A percentile compares a stretch with the other conserved stretches of the same genome.
Conservation (phyloP, 2,888 invertebrate genomes). For the Lepidocyrtoides sp. region DNA sequence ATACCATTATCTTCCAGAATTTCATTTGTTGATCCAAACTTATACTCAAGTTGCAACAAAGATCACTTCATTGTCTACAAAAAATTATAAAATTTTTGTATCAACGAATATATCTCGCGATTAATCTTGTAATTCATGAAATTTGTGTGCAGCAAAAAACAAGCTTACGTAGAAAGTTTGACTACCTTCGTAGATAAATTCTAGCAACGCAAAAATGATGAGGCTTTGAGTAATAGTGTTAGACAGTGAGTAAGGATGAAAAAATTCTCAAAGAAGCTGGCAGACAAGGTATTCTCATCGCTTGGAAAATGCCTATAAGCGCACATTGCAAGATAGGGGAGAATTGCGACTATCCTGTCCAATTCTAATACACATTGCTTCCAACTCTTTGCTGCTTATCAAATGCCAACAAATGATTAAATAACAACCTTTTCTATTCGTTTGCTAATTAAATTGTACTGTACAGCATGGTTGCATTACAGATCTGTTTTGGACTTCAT, state of each 20-base stretch:
- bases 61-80: no score
- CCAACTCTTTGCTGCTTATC: background rate
- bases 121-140: no score
- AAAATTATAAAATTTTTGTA: no score
- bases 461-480: background rate
- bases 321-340: no score
- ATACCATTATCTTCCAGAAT: slow-evolving; percentile 2
- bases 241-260: slow-evolving; percentile 36
- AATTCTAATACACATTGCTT: no score
- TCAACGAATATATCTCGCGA: no score
- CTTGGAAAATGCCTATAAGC: background rate
- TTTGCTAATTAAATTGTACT: background rate
- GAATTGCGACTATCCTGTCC: background rate
- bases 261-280: slow-evolving; percentile 21
- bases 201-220: background rate
- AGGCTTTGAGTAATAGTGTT: background rate
- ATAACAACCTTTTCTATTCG: background rate
- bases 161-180: background rate
- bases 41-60: no score
- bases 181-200: background rate
- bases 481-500: no score
- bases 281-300: background rate
- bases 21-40: background rate
- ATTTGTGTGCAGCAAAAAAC: no score
- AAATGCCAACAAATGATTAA: slow-evolving; percentile 20